Percentiles rank a stretch among this genome's conserved stretches.
Evolutionary conservation across 92 coral and sea anemone genomes (phyloP).

Genomic region (Desmophyllum pertusum): DNA sequence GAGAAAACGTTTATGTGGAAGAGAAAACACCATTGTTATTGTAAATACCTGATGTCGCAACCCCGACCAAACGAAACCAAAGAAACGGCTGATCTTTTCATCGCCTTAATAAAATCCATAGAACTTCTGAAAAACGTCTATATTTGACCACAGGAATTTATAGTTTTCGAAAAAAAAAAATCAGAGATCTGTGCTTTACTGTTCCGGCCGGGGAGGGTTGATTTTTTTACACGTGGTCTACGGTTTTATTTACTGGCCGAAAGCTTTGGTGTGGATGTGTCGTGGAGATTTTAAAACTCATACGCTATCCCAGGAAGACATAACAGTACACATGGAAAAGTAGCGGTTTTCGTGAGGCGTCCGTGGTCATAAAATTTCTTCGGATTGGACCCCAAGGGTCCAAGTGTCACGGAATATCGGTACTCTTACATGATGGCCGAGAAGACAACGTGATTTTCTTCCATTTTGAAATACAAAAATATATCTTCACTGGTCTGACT

Average conservation of each 20-base stretch:
- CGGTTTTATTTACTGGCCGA: neutral
- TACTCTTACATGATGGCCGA: neutral
- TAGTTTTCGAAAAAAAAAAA: conserved; percentile 2
- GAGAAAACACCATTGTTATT: neutral
- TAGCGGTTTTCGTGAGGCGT: neutral
- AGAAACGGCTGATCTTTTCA: neutral
- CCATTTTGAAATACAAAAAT: too few relatives aligned
- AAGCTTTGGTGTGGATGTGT: neutral
- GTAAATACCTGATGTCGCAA: neutral
- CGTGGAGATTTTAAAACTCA: neutral
- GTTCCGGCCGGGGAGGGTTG: neutral
- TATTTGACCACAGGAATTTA: conserved; percentile 5
- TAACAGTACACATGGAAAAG: neutral
- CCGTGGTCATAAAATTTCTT: neutral
- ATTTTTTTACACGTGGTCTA: neutral
- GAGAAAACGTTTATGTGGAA: neutral
- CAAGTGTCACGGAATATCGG: neutral
- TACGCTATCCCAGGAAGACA: neutral
- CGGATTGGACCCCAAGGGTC: neutral
- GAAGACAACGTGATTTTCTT: neutral
- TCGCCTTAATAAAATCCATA: neutral
- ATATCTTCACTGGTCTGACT: neutral
- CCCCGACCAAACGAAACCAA: neutral
- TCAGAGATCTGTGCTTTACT: too few relatives aligned
- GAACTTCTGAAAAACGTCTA: neutral